These are phyloP conservation scores for Macrostomum lignano DNA, from an alignment of 1,140 invertebrate species.

Conservation along the genomic window DNA sequence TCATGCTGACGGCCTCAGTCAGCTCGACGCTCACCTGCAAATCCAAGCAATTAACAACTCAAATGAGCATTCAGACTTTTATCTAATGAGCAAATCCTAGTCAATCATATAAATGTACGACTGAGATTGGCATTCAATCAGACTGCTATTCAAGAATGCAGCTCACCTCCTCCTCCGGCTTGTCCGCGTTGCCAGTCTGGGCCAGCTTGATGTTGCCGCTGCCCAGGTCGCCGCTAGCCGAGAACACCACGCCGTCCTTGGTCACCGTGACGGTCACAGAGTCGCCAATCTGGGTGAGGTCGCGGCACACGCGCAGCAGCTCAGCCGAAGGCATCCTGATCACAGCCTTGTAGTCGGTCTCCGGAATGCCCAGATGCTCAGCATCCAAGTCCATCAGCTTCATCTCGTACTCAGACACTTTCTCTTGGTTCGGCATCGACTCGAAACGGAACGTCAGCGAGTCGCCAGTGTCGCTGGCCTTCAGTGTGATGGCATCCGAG, in stretches of 20 bases:
- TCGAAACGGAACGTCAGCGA: slow-evolving; percentile 84
- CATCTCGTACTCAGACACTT: slow-evolving; percentile 89
- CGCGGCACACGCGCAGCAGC: slow-evolving; percentile 75
- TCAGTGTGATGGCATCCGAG: slow-evolving; percentile 78
- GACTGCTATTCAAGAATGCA: too few relatives aligned
- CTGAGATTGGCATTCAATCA: too few relatives aligned
- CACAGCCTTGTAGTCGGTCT: slow-evolving; percentile 81
- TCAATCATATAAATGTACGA: too few relatives aligned
- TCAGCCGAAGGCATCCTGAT: slow-evolving; percentile 80
- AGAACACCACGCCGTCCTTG: slow-evolving; percentile 80
- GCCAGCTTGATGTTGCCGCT: slow-evolving; percentile 69
- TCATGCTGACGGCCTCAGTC: neutral
- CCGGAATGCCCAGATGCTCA: slow-evolving; percentile 94
- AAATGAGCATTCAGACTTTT: too few relatives aligned
- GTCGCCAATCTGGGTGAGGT: slow-evolving; percentile 87
- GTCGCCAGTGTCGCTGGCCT: slow-evolving; percentile 73
- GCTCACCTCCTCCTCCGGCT: slow-evolving; percentile 24
- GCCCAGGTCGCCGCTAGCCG: slow-evolving; percentile 72
- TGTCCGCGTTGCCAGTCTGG: slow-evolving; percentile 66
- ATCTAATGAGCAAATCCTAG: too few relatives aligned
- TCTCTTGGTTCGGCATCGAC: slow-evolving; percentile 37
- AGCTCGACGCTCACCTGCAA: slow-evolving; percentile 1
- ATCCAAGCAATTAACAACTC: too few relatives aligned
- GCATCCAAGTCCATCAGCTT: slow-evolving; percentile 94
- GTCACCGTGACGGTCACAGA: slow-evolving; percentile 74